Base-by-base conservation (phyloP, 2,113 vertebrate species). In the Onychorhynchus coronatus region DNA sequence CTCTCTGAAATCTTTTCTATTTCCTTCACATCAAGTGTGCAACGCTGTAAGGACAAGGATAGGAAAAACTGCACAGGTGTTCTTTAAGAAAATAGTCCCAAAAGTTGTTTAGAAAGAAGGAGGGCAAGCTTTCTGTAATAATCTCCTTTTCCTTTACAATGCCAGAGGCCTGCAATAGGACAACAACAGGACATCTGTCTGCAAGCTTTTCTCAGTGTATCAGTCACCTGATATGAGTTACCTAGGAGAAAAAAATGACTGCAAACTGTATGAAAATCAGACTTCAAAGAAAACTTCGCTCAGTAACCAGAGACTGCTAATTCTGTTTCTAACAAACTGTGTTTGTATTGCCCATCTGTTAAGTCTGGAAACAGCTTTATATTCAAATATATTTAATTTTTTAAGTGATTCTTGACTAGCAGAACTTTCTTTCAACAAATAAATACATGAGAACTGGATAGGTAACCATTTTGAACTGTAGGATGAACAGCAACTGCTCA, bases 201-300 rank as follows among this genome's bases (percentile, higher is more conserved):
- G 41, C n/a, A 67, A 49, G 78, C 12, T 15, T 23, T 11, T 75
- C 63, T 65, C 67, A 76, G 39, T 9, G 9, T 35, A 85, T 75
- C 67, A 52, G 53, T 22, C 24, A 79, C 2, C 15, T 4, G 12
- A 74, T 11, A 62, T 0, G 0, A 4, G 4, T 52, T 63, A 53
- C 31, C 14, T 9, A 15, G 5, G 50, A 10, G 2, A n/a, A 89
- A 19, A 44, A 28, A 25, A 11, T 8, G 11, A 74, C 56, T 27
- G 30, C 46, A 44, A 71, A 62, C 33, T 23, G 7, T 42, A 42
- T 0, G 2, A 58, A 71, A 79, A 25, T 33, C 41, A 71, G 56
- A 44, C 52, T 6, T 52, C 10, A 80, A 76, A 65, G 58, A 24
- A 75, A 76, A 73, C 10, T 17, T 59, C 52, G 25, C 16, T 73